These are phyloP conservation scores for Mesorhabditis belari DNA, from an alignment of 2,888 invertebrate species.

Conservation along the genomic window DNA sequence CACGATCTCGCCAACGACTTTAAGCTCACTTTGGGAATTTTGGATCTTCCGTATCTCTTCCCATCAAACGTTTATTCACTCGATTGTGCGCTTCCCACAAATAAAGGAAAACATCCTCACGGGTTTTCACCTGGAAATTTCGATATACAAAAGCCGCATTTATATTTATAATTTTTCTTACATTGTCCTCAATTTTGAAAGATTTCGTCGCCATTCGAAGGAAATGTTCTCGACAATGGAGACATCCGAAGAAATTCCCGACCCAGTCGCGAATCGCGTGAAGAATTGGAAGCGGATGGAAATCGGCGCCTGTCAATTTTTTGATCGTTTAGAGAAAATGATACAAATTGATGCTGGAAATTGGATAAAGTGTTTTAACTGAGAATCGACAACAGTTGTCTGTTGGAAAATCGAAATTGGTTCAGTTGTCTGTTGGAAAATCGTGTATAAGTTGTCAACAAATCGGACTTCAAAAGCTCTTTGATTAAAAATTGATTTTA, in stretches of 20 bases:
- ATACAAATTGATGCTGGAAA: neutral
- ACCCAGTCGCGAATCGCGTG: constrained; percentile 79
- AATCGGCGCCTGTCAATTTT: constrained; percentile 15
- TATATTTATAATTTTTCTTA: constrained; percentile 5
- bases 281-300: constrained; percentile 66
- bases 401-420: no score
- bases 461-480: no score
- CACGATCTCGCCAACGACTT: neutral
- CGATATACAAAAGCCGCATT: no score
- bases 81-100: constrained; percentile 81
- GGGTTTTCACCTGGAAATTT: constrained; percentile 33
- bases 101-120: constrained; percentile 48
- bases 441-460: no score
- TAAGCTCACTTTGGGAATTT: constrained; percentile 72
- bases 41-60: constrained; percentile 70
- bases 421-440: no score
- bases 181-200: constrained; percentile 42
- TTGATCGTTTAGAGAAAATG: no score
- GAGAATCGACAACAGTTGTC: neutral
- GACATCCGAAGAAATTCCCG: constrained; percentile 87
- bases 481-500: no score
- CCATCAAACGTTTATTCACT: constrained; percentile 78
- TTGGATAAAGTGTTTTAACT: neutral
- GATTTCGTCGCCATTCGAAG: constrained; percentile 70
- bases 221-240: constrained; percentile 81